Conservation (phyloP, 2,113 vertebrate genomes). For the Octodon degus region DNA sequence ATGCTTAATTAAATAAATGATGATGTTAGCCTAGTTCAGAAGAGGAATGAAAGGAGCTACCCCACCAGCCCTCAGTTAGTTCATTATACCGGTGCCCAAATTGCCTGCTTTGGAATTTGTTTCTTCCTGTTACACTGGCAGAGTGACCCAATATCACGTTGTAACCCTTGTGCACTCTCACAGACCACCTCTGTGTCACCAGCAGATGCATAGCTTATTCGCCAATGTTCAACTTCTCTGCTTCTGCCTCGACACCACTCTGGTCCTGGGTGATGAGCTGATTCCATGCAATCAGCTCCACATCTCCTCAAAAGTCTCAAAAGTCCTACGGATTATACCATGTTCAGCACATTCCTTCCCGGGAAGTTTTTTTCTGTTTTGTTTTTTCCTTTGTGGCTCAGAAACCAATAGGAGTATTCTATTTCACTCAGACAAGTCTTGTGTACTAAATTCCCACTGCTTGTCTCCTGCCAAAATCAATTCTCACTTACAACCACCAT, state of each 20-base stretch:
- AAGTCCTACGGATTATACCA: background rate
- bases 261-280: background rate
- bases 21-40: background rate
- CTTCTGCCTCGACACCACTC: background rate
- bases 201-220: background rate
- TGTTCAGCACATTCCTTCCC: background rate
- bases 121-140: background rate
- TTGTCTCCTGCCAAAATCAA: background rate
- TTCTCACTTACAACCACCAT: background rate
- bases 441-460: background rate
- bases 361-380: too few species aligned
- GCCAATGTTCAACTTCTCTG: background rate
- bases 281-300: background rate
- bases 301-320: background rate
- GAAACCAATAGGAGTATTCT: too few species aligned
- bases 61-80: background rate
- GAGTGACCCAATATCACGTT: background rate
- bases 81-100: background rate
- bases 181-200: background rate
- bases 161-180: background rate
- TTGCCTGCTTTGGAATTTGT: background rate
- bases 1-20: background rate
- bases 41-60: background rate
- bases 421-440: background rate
- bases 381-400: background rate